Percentiles rank a stretch among this genome's conserved stretches.
Conservation (phyloP, 1,140 invertebrate species). For the Neodiprion lecontei region DNA sequence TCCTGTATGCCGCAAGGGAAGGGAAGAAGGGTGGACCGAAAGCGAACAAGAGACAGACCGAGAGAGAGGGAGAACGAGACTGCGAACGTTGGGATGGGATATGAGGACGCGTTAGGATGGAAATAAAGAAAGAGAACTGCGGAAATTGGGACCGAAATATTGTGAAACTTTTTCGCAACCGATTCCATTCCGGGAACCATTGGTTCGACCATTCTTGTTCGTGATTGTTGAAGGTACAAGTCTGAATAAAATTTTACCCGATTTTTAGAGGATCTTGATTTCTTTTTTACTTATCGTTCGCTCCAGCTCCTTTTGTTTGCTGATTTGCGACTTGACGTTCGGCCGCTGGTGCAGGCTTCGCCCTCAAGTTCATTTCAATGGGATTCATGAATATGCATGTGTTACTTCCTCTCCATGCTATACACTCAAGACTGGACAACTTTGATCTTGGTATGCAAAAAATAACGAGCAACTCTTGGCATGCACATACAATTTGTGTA, state of each 20-base stretch:
- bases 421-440: too few species aligned
- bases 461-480: too few species aligned
- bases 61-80: background rate
- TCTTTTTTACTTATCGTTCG: background rate
- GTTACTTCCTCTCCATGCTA: too few species aligned
- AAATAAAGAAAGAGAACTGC: too few species aligned
- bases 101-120: too few species aligned
- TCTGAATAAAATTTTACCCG: background rate
- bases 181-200: too few species aligned
- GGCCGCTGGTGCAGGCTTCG: too few species aligned
- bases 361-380: too few species aligned
- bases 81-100: slow-evolving; percentile 1
- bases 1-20: background rate
- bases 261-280: background rate
- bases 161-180: slow-evolving; percentile 21
- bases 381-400: too few species aligned
- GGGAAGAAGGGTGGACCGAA: background rate
- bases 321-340: background rate
- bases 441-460: too few species aligned
- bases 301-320: background rate
- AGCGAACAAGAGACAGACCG: slow-evolving; percentile 6
- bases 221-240: background rate
- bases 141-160: slow-evolving; percentile 30
- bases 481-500: too few species aligned
- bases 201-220: too few species aligned